A percentile compares a stretch with the other conserved stretches of the same genome.
Evolutionary conservation across 2,113 vertebrate genomes (phyloP).

Genomic region (Oxygymnocypris stewartii): DNA sequence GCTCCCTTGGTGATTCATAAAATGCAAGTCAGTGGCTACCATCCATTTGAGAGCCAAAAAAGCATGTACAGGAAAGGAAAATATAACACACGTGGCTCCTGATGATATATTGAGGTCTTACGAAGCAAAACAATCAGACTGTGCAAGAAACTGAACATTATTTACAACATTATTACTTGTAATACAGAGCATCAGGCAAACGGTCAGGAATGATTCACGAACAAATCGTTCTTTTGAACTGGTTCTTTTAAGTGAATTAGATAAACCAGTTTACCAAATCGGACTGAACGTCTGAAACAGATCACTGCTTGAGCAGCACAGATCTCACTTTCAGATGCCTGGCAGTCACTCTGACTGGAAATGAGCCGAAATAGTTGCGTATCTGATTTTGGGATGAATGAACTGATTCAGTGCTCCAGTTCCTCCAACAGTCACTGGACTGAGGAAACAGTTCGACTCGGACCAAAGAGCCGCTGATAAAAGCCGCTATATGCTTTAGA

Average conservation of each 20-base stretch:
- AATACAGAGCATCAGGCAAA: background rate
- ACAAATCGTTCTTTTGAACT: background rate
- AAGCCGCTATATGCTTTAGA: background rate
- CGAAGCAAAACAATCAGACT: background rate
- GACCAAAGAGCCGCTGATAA: too few species aligned
- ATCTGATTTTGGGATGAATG: background rate
- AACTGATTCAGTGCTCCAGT: background rate
- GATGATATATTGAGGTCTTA: background rate
- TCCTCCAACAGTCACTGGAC: too few species aligned
- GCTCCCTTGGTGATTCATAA: background rate
- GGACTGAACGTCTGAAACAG: background rate
- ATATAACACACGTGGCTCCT: background rate
- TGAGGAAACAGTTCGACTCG: too few species aligned
- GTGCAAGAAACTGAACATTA: background rate
- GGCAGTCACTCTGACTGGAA: too few species aligned
- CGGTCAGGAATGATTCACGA: too few species aligned
- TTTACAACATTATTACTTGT: background rate
- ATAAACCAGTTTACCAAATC: too few species aligned
- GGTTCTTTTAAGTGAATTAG: background rate
- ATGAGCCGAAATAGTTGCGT: background rate
- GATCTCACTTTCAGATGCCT: background rate
- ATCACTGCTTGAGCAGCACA: background rate
- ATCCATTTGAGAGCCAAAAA: background rate
- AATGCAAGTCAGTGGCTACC: background rate
- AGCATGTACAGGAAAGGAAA: background rate